These are phyloP conservation scores for western clawed frog (Xenopus tropicalis) DNA, from an alignment of 2,113 vertebrate species.

Conservation along the genomic window DNA sequence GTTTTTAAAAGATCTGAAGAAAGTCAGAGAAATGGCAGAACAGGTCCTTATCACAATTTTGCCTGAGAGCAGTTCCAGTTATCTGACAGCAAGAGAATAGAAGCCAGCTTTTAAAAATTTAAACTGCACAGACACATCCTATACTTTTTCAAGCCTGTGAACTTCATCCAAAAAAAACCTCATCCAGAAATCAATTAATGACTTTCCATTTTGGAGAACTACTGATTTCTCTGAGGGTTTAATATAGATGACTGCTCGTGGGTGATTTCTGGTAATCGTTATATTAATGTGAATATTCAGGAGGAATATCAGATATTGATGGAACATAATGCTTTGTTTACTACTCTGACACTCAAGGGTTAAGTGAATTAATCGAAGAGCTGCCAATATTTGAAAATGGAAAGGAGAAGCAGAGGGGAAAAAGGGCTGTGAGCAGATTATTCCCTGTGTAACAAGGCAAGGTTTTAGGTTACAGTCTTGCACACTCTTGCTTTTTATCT, in stretches of 20 bases:
- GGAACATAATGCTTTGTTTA: background rate
- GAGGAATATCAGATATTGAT: too few relatives aligned
- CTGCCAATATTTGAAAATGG: conserved; percentile 18
- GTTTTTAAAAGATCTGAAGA: too few relatives aligned
- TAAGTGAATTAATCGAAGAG: conserved; percentile 8
- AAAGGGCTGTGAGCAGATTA: background rate
- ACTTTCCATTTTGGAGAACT: background rate
- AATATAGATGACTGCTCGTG: background rate
- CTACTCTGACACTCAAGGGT: background rate
- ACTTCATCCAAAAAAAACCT: too few relatives aligned
- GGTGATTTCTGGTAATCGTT: background rate
- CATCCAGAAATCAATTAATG: background rate
- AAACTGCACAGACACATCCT: too few relatives aligned
- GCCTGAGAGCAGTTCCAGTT: too few relatives aligned
- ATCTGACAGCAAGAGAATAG: too few relatives aligned
- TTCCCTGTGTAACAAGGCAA: conserved; percentile 21
- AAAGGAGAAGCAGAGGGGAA: background rate
- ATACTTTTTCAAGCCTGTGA: too few relatives aligned
- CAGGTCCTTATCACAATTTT: too few relatives aligned
- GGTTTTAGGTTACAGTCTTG: conserved; percentile 43
- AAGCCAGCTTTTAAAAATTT: too few relatives aligned
- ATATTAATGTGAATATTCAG: too few relatives aligned
- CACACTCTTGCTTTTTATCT: conserved; percentile 63
- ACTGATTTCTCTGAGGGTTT: conserved; percentile 3
- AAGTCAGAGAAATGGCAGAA: too few relatives aligned